Evolutionary conservation across 2,888 invertebrate genomes (phyloP).

Genomic region (Pharmacophagus antenor): DNA sequence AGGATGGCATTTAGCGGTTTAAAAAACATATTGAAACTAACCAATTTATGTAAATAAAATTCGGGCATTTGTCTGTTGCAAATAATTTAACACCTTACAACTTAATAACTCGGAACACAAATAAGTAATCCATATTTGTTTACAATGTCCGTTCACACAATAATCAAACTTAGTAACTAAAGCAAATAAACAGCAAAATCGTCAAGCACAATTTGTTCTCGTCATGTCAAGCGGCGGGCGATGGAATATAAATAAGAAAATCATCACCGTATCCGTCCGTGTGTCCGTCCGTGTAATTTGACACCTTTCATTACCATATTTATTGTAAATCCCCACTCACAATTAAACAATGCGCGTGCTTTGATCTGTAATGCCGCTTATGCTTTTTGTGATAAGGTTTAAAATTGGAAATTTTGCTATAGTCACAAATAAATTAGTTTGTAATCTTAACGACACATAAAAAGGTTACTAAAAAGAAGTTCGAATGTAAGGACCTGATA

Average conservation of each 20-base stretch:
- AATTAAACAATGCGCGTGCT: constrained; percentile 27
- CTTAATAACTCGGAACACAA: neutral
- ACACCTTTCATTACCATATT: constrained; percentile 80
- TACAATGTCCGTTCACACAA: constrained; percentile 33
- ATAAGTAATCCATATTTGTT: constrained; percentile 6
- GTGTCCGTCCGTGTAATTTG: constrained; percentile 70
- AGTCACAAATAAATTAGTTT: constrained; percentile 25
- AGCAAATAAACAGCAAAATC: constrained; percentile 58
- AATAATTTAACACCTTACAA: too few relatives aligned
- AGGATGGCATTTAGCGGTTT: too few relatives aligned
- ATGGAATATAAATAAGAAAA: constrained; percentile 64
- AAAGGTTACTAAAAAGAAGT: constrained; percentile 39
- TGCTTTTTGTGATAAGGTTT: constrained; percentile 32
- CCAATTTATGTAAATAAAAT: too few relatives aligned
- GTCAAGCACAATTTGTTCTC: constrained; percentile 57
- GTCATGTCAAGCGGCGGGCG: constrained; percentile 45
- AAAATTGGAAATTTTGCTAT: constrained; percentile 25
- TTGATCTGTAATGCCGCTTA: constrained; percentile 28
- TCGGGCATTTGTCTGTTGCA: too few relatives aligned
- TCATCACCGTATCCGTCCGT: constrained; percentile 60
- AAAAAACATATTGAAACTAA: too few relatives aligned
- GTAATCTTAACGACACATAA: constrained; percentile 54
- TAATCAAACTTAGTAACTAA: constrained; percentile 35
- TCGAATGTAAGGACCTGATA: constrained; percentile 9
- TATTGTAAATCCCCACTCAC: constrained; percentile 56